Base-by-base conservation (phyloP, 1,140 invertebrate genomes). In the Adoxophyes honmai region DNA sequence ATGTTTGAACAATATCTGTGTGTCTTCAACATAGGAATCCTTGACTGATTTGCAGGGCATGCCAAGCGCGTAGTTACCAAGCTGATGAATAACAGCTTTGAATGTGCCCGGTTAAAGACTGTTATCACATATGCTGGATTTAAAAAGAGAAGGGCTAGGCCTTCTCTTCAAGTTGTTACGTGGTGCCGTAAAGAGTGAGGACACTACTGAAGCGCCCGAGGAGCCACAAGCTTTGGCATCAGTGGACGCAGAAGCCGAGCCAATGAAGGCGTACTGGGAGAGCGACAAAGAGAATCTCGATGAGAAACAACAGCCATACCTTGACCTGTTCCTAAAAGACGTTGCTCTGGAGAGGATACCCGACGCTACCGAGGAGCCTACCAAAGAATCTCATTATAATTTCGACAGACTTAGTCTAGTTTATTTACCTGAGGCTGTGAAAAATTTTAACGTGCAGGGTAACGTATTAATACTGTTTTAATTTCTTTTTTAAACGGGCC, bases 31-130 rank as follows among this genome's bases (percentile, higher is more conserved):
- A 75, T 78, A 73, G 79, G 81, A 78, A 77, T 79, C 79, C 71
- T 86, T 85, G 75, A 82, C 74, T 88, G 77, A 86, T 88, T 88
- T 85, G 60, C 86, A 88, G 86, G 86, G 80, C 73, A 83, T 86
- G 75, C 75, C 66, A 80, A 82, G 75, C 76, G 73, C 52, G 75
- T 83, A 73, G 57, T 69, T 73, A 69, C 63, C 72, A 78, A 77
- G 73, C 65, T 70, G 77, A 75, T 78, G 74, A 75, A 42, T 68
- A 68, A 68, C 52, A 58, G 63, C 75, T 76, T 81, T 74, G 68
- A 74, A 77, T 73, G 73, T 62, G 71, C 73, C 70, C 72, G 64
- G 75, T 75, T 70, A 70, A 73, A 58, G 56, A 65, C 34, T 66
- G 28, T 75, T 64, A 68, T 73, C 68, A 82, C 82, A 75, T 86